Percentiles rank a stretch among this genome's conserved stretches.
Evolutionary conservation across 2,113 vertebrate species (phyloP).

Genomic region (Fulmarus glacialis): DNA sequence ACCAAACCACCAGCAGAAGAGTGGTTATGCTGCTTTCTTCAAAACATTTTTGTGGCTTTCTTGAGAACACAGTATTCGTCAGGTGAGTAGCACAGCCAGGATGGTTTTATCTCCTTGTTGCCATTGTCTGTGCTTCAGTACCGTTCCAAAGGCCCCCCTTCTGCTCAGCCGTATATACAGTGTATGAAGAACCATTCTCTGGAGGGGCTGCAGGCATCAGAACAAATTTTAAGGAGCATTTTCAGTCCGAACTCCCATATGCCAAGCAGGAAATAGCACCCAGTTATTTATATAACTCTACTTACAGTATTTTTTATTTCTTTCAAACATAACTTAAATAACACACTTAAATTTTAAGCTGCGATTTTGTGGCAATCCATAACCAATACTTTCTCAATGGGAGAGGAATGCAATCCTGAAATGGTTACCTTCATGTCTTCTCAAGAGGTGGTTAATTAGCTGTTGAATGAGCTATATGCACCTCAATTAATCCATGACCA

Average conservation of each 20-base stretch:
- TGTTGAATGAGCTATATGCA: not conserved
- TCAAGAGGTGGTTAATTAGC: not conserved
- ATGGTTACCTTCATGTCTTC: not conserved
- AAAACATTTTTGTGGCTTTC: constrained; percentile 53
- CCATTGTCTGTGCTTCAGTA: not conserved
- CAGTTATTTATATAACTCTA: not conserved
- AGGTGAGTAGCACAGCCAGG: constrained; percentile 27
- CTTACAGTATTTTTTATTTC: not conserved
- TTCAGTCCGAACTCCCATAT: not conserved
- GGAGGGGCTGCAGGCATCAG: not conserved
- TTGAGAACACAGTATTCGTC: not conserved
- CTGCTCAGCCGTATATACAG: not conserved
- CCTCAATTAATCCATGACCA: not conserved
- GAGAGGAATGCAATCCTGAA: not conserved
- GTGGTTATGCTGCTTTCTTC: constrained; percentile 41
- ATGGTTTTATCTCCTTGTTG: not conserved
- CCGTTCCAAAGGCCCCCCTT: not conserved
- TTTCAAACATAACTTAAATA: not conserved
- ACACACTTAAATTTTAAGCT: not conserved
- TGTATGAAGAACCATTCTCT: not conserved
- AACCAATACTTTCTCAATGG: not conserved
- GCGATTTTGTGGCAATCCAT: not conserved
- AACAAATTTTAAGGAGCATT: not conserved
- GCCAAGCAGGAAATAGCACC: not conserved
- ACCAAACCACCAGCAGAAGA: constrained; percentile 44